Evolutionary conservation across 2,113 vertebrate species (phyloP).

Genomic region (Myotis brandtii): DNA sequence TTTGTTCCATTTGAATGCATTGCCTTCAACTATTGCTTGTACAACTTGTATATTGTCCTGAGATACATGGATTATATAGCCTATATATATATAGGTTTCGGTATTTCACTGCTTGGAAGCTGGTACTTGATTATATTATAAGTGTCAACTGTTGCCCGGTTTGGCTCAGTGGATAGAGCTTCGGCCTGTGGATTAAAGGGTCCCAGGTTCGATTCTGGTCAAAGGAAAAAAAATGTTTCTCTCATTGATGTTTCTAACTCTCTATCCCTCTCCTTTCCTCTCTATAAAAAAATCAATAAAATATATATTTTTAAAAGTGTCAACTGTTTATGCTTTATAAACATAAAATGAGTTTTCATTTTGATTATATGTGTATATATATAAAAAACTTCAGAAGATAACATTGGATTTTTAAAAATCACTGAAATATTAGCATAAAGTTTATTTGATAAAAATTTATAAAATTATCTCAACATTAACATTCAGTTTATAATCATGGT

Average conservation of each 20-base stretch:
- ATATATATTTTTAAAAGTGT: neutral
- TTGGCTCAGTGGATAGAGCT: too few relatives aligned
- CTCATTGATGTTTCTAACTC: too few relatives aligned
- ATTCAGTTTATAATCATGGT: conserved; percentile 40
- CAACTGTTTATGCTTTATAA: conserved; percentile 15
- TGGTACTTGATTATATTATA: conserved; percentile 2
- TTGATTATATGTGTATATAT: neutral
- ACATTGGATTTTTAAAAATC: neutral
- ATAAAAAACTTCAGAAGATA: conserved; percentile 11
- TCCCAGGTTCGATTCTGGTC: too few relatives aligned
- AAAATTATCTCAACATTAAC: neutral
- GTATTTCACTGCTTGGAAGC: conserved; percentile 16
- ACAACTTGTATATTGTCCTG: neutral
- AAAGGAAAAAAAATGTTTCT: too few relatives aligned
- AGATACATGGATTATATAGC: neutral
- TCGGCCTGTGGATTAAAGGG: too few relatives aligned
- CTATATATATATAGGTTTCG: neutral
- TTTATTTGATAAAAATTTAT: conserved; percentile 33
- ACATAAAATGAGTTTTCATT: conserved; percentile 35
- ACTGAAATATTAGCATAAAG: conserved; percentile 12
- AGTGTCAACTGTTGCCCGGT: neutral
- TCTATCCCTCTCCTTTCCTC: too few relatives aligned
- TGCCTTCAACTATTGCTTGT: neutral
- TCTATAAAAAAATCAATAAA: too few relatives aligned
- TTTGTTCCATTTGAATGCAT: conserved; percentile 24